Evolutionary conservation across 1,140 invertebrate species (phyloP).

Genomic region (Scaptomyza pallida): DNA sequence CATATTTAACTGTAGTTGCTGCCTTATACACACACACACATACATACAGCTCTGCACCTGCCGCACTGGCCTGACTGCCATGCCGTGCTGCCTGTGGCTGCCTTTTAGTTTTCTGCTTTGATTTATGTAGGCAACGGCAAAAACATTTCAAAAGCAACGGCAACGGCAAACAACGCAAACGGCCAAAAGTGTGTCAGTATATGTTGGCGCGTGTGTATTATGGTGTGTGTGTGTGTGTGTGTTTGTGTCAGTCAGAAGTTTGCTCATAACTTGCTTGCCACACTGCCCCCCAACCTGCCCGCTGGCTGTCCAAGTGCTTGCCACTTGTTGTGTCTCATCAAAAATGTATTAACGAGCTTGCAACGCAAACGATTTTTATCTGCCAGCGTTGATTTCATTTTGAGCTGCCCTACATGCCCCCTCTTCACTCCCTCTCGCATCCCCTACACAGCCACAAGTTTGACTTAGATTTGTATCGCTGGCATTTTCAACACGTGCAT

Average conservation of each 20-base stretch:
- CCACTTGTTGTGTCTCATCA: conserved; percentile 82
- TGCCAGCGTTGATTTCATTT: conserved; percentile 80
- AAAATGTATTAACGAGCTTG: conserved; percentile 83
- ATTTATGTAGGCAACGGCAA: conserved; percentile 75
- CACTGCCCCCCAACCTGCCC: conserved; percentile 23
- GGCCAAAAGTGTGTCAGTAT: conserved; percentile 54
- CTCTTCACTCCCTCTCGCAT: too few species aligned
- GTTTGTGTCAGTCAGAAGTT: conserved; percentile 45
- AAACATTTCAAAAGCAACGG: conserved; percentile 71
- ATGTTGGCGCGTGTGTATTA: conserved; percentile 9
- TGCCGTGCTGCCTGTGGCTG: conserved; percentile 50
- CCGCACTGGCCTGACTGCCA: conserved; percentile 3
- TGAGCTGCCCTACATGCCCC: conserved; percentile 55
- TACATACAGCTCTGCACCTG: conserved; percentile 16
- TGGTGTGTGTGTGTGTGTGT: neutral
- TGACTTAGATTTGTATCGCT: conserved; percentile 74
- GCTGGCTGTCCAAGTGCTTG: conserved; percentile 54
- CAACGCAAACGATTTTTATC: conserved; percentile 81
- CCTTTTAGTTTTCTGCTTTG: conserved; percentile 73
- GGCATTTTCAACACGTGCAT: conserved; percentile 77
- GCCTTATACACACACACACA: neutral
- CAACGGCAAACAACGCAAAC: conserved; percentile 49
- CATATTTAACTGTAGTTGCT: conserved; percentile 79
- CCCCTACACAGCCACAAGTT: conserved; percentile 35
- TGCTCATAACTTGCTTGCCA: conserved; percentile 67